Conservation (phyloP, 2,797 vertebrate genomes). For the Rhinella marina region DNA sequence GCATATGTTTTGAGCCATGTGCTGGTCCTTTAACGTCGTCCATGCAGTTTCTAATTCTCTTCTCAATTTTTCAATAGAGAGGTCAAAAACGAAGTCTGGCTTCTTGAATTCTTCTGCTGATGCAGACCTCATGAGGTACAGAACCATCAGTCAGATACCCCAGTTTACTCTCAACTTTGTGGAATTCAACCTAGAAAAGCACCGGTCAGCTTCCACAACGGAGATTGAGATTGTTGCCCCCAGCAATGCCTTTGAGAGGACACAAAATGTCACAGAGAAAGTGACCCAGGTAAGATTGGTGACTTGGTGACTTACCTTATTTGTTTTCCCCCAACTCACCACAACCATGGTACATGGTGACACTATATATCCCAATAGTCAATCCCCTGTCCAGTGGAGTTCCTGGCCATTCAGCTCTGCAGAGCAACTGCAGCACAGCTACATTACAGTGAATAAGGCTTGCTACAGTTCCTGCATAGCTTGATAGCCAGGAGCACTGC, state of each 20-base stretch:
- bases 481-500: no score
- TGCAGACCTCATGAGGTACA: slow-evolving; percentile 87
- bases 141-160: slow-evolving; percentile 87
- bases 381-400: background rate
- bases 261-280: slow-evolving; percentile 97
- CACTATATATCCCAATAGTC: background rate
- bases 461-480: no score
- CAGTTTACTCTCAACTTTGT: slow-evolving; percentile 93
- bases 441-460: no score
- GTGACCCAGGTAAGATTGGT: slow-evolving; percentile 90
- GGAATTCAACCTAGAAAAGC: slow-evolving; percentile 86
- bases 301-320: no score
- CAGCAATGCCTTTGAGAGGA: slow-evolving; percentile 94
- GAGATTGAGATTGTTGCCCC: slow-evolving; percentile 97
- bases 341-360: background rate
- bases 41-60: background rate
- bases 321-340: background rate
- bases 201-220: slow-evolving; percentile 86
- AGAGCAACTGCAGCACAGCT: no score
- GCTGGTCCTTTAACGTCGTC: background rate
- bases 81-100: slow-evolving; percentile 79
- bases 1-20: no score
- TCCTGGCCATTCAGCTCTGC: no score
- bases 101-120: slow-evolving; percentile 87
- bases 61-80: slow-evolving; percentile 70